Percentiles rank a stretch among this genome's conserved stretches.
phyloP scores from a whole-genome alignment of 2,113 vertebrate genomes.

The Coreoperca whiteheadi region DNA sequence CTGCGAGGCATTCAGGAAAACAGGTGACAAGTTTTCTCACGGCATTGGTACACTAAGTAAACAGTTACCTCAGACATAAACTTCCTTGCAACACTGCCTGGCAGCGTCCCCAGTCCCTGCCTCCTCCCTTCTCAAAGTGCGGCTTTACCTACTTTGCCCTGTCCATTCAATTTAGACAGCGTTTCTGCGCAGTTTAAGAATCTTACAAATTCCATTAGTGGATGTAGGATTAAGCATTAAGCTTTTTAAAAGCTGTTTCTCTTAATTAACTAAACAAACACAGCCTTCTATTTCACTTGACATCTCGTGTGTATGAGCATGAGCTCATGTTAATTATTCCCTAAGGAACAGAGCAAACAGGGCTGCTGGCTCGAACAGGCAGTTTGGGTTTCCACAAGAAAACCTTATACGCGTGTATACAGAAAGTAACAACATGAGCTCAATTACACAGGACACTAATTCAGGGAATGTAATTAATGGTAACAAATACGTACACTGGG shows the following conservation, averaged over 20 bases:
- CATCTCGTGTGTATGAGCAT: conserved; percentile 57
- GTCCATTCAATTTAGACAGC: conserved; percentile 51
- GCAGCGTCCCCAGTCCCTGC: conserved; percentile 58
- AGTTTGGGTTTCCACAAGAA: conserved; percentile 21
- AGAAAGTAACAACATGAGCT: conserved; percentile 26
- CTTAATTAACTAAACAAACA: conserved; percentile 82
- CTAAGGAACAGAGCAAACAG: conserved; percentile 41
- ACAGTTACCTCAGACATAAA: conserved; percentile 79
- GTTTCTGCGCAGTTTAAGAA: conserved; percentile 65
- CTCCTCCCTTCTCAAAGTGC: conserved; percentile 50
- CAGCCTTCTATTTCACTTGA: conserved; percentile 64
- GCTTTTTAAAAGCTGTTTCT: conserved; percentile 71
- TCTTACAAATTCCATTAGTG: conserved; percentile 76
- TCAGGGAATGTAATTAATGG: conserved; percentile 24
- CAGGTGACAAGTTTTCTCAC: conserved; percentile 76
- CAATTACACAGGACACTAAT: conserved; percentile 30
- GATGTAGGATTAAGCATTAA: conserved; percentile 73
- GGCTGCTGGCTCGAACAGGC: conserved; percentile 15
- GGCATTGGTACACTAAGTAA: conserved; percentile 69
- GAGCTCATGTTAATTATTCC: conserved; percentile 66
- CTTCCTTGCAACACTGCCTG: conserved; percentile 70
- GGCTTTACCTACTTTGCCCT: conserved; percentile 65
- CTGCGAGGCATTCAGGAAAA: conserved; percentile 55
- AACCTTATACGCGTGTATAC: background rate
- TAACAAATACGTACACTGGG: conserved; percentile 13